Evolutionary conservation across 2,888 invertebrate species (phyloP), one percentile per base, ranked within the genome.

Genomic region (Anagyrus pseudococci): DNA sequence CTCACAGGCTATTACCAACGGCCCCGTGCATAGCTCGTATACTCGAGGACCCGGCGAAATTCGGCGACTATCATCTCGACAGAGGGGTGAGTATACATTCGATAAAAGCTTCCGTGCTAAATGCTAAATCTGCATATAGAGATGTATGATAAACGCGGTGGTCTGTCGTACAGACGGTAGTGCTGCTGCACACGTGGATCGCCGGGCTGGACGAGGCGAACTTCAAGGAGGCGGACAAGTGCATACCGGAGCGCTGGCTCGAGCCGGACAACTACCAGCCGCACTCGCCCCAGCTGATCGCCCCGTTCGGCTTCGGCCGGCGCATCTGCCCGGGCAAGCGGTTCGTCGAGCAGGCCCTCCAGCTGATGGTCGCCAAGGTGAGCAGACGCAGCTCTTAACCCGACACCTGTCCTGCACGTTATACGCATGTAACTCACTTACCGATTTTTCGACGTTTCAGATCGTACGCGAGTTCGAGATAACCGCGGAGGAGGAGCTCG

Each of bases 321-420:
- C 84, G 94, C 48, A 90, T 91, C 81, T 94, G 94, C 76, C 94
- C 94, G 0, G 94, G 94, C 49, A 92, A 92, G 80, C 84, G 93
- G 64, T 92, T 93, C 75, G 90, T 93, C 2, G 92, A 92, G 72
- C 86, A 92, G 69, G 90, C 90, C 70, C 82, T 93, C 19, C 88
- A 90, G 66, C 82, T 93, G 56, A 82, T 91, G 62, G 81, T 93
- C 20, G 90, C 91, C 23, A 89, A 90, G 86, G 91, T 90, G 71
- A 68, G 74, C 64, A 22, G 17, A n/a, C 2, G 13, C 15, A n/a
- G 15, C 15, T 44, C 44, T 41, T 29, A 25, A 17, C 22, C 23
- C 13, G 4, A 23, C 17, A 23, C 15, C 33, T 37, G 13, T 8
- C 15, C 15, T 37, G 33, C 3, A 37, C 8, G 10, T 29, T 29